Evolutionary conservation across 2,113 vertebrate species (phyloP).

Genomic region (Neolamprologus toae): DNA sequence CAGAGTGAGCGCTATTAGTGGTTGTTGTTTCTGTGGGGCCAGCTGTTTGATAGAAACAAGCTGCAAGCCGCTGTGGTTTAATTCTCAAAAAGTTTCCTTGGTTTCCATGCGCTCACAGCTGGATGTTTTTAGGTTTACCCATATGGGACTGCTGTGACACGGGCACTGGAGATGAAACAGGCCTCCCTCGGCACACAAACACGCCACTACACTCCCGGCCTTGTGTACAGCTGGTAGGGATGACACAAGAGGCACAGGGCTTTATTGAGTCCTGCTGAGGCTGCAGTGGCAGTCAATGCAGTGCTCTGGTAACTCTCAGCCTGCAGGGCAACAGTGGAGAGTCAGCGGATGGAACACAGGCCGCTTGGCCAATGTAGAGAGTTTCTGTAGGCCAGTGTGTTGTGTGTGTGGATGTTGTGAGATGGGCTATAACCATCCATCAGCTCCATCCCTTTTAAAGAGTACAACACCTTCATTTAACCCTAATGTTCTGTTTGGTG

Average conservation of each 20-base stretch:
- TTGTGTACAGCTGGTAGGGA: conserved; percentile 61
- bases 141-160: conserved; percentile 41
- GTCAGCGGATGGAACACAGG: conserved; percentile 39
- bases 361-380: conserved; percentile 6
- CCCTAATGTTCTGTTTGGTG: neutral
- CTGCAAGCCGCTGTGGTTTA: conserved; percentile 46
- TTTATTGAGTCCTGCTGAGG: conserved; percentile 59
- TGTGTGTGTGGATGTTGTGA: conserved; percentile 25
- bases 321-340: conserved; percentile 30
- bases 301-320: conserved; percentile 65
- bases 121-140: conserved; percentile 57
- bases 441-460: conserved; percentile 1
- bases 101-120: conserved; percentile 56
- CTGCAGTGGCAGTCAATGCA: conserved; percentile 31
- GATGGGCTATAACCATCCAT: conserved; percentile 21
- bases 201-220: conserved; percentile 56
- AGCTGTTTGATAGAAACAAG: conserved; percentile 56
- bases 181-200: conserved; percentile 54
- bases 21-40: conserved; percentile 15
- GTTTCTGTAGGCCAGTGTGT: conserved; percentile 15
- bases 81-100: conserved; percentile 47
- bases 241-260: conserved; percentile 60
- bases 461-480: neutral
- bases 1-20: neutral
- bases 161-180: conserved; percentile 63